Evolutionary conservation across 2,888 invertebrate species (phyloP).

Genomic region (Eupeodes latifasciatus): DNA sequence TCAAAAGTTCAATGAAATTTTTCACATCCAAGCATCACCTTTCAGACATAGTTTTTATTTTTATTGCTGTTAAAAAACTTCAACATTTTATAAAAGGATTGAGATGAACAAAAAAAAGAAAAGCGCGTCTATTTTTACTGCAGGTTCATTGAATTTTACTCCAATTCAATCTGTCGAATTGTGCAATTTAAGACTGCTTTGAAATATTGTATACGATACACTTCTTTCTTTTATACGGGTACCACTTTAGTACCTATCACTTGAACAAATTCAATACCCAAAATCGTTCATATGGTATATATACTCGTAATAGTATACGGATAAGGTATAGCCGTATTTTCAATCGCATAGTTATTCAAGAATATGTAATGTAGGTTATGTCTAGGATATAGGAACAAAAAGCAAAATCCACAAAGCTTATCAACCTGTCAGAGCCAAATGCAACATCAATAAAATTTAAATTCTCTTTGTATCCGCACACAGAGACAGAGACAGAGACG

Average conservation of each 20-base stretch:
- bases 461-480: slow-evolving; percentile 7
- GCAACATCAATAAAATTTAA: slow-evolving; percentile 54
- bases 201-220: not conserved
- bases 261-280: not conserved
- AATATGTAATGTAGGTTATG: not conserved
- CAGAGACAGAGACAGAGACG: slow-evolving; percentile 24
- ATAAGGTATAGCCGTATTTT: too few species aligned
- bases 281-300: not conserved
- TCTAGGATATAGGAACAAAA: not conserved
- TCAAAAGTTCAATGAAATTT: not conserved
- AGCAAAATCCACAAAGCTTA: slow-evolving; percentile 29
- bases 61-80: not conserved
- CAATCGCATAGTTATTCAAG: not conserved
- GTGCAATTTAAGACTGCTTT: not conserved
- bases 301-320: too few species aligned
- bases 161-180: not conserved
- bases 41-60: not conserved
- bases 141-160: not conserved
- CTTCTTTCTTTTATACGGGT: too few species aligned
- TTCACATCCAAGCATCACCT: not conserved
- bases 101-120: not conserved
- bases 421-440: slow-evolving; percentile 35
- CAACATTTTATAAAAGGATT: not conserved
- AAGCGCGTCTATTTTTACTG: not conserved
- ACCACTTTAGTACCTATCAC: not conserved